phyloP scores from a whole-genome alignment of 2,113 vertebrate genomes.

The Coregonus clupeaformis region DNA sequence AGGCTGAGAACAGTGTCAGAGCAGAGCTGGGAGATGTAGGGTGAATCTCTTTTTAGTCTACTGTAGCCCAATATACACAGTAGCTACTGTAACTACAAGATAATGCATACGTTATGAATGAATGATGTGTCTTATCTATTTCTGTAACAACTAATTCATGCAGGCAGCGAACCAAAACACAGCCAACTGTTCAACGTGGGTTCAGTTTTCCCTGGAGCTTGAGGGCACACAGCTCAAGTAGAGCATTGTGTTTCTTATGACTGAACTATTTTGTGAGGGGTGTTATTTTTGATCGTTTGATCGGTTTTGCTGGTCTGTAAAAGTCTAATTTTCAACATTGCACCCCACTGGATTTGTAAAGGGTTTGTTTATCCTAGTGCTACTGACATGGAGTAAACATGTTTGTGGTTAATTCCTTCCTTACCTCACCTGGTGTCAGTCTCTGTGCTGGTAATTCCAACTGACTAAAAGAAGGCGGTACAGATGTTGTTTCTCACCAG shows the following conservation, averaged over 20 bases:
- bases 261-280: neutral
- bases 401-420: neutral
- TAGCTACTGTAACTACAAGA: neutral
- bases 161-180: neutral
- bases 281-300: neutral
- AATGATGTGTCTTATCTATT: neutral
- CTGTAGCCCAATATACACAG: neutral
- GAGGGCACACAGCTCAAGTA: neutral
- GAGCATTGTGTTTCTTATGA: neutral
- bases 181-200: neutral
- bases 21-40: neutral
- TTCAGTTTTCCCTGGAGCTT: neutral
- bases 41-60: neutral
- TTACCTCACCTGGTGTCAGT: slow-evolving; percentile 1
- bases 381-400: neutral
- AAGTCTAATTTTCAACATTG: neutral
- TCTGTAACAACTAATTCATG: neutral
- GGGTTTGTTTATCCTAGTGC: neutral
- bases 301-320: neutral
- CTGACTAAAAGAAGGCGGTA: slow-evolving; percentile 1
- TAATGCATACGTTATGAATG: neutral
- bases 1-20: neutral
- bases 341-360: neutral
- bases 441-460: slow-evolving; percentile 1
- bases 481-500: slow-evolving; percentile 31